Conservation (phyloP, 1,140 invertebrate species). For the Drosophila tristis region DNA sequence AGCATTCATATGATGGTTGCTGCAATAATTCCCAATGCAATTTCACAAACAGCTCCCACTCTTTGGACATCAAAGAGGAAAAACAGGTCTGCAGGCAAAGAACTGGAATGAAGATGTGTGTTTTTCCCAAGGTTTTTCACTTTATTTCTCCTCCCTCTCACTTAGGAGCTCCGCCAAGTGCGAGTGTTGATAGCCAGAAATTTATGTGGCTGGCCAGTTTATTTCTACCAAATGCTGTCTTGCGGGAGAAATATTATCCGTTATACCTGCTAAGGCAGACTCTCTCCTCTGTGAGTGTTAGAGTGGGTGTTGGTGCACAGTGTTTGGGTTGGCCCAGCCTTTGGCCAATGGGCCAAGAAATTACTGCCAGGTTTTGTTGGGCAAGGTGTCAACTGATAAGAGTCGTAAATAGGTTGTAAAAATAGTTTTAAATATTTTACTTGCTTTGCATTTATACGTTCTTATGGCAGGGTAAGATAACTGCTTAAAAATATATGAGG, state of each 20-base stretch:
- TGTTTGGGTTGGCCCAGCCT: neutral
- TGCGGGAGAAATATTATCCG: conserved; percentile 27
- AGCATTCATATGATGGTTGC: conserved; percentile 18
- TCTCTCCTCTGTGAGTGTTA: neutral
- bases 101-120: neutral
- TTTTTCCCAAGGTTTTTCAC: conserved; percentile 11
- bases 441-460: no score
- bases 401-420: neutral
- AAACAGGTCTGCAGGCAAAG: conserved; percentile 6
- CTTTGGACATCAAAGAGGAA: conserved; percentile 5
- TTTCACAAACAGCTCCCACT: conserved; percentile 34
- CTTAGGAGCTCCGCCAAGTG: neutral
- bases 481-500: no score
- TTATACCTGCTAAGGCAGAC: conserved; percentile 36
- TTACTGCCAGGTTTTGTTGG: conserved; percentile 4
- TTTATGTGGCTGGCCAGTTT: conserved; percentile 53
- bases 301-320: neutral
- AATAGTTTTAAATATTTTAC: neutral
- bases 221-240: conserved; percentile 35
- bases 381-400: conserved; percentile 11
- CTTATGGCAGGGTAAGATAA: no score
- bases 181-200: conserved; percentile 52
- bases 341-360: conserved; percentile 17
- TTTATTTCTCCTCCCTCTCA: neutral
- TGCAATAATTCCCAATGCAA: conserved; percentile 37